phyloP scores from a whole-genome alignment of 2,113 vertebrate species.

The Acrocephalus kingi region DNA sequence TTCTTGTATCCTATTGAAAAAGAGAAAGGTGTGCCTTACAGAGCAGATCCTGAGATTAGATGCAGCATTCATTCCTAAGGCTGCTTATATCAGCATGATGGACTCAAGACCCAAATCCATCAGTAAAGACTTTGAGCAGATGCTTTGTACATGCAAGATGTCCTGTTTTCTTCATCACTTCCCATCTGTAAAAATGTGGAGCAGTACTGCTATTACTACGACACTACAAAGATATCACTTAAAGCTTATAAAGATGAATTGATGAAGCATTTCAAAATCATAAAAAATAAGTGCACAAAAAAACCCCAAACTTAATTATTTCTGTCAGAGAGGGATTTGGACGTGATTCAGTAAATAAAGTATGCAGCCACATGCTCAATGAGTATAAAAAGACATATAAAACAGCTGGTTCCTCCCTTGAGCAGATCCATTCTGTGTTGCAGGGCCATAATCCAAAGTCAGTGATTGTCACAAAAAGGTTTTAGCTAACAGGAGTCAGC shows the following conservation, averaged over 20 bases:
- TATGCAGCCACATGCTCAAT: neutral
- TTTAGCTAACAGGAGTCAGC: neutral
- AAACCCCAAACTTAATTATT: neutral
- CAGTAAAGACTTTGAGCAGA: neutral
- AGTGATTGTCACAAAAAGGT: neutral
- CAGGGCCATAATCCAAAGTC: neutral
- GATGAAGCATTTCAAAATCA: neutral
- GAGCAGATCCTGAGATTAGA: neutral
- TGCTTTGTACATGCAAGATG: neutral
- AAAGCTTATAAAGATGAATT: neutral
- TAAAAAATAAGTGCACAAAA: neutral
- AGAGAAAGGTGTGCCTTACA: neutral
- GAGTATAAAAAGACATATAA: neutral
- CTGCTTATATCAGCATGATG: neutral
- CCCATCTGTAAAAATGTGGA: neutral
- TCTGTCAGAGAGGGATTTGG: neutral
- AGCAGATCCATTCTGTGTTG: neutral
- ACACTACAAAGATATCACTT: neutral
- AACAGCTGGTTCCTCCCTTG: slow-evolving; percentile 9
- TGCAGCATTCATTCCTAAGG: neutral
- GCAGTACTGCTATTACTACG: neutral
- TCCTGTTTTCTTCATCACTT: neutral
- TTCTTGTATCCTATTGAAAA: neutral
- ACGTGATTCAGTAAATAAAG: slow-evolving; percentile 3
- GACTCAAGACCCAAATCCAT: neutral